phyloP scores from a whole-genome alignment of 2,113 vertebrate genomes.

The Pleuronectes platessa region DNA sequence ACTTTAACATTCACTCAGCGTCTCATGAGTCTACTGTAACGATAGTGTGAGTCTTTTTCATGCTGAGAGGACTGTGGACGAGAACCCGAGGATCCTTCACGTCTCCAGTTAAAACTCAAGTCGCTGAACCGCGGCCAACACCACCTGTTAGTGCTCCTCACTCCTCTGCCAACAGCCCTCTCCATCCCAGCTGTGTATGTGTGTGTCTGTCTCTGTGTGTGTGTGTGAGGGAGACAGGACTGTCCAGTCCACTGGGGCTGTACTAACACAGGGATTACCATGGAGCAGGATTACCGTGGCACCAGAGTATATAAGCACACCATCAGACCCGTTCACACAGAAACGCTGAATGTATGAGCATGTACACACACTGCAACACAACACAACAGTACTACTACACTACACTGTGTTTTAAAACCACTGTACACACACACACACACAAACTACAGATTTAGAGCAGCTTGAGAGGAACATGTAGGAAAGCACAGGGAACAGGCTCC shows the following conservation, averaged over 20 bases:
- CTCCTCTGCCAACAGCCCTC: constrained; percentile 61
- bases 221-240: constrained; percentile 39
- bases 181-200: constrained; percentile 68
- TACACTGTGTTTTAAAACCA: not conserved
- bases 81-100: constrained; percentile 38
- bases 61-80: constrained; percentile 40
- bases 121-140: constrained; percentile 56
- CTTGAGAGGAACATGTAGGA: not conserved
- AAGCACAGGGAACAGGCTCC: not conserved
- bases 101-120: constrained; percentile 47
- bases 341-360: constrained; percentile 5
- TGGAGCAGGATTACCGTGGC: constrained; percentile 69
- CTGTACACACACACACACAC: not conserved
- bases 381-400: not conserved
- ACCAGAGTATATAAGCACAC: constrained; percentile 53
- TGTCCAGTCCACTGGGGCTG: constrained; percentile 63
- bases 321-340: constrained; percentile 30
- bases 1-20: not conserved
- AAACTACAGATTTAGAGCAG: not conserved
- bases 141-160: constrained; percentile 75
- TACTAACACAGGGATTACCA: constrained; percentile 71
- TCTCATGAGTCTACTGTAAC: constrained; percentile 35
- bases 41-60: constrained; percentile 15
- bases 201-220: constrained; percentile 29
- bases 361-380: constrained; percentile 7